phyloP scores from a whole-genome alignment of 1,140 invertebrate species.

The Lepidotrigona ventralis region DNA sequence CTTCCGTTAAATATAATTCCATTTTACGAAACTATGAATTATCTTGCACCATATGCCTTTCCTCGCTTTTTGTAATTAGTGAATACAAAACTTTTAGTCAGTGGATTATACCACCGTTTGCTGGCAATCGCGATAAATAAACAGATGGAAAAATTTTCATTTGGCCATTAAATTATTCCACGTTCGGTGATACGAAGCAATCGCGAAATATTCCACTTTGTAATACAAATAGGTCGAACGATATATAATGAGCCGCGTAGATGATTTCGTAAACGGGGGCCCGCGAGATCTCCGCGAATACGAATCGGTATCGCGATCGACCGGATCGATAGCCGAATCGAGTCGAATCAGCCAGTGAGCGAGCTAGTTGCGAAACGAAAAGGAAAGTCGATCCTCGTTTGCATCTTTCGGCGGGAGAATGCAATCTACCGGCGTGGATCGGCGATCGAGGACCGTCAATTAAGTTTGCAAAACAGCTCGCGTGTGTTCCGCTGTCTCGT shows the following conservation, averaged over 20 bases:
- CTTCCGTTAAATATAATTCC: too few relatives aligned
- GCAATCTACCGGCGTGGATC: conserved; percentile 21
- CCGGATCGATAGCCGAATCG: conserved; percentile 32
- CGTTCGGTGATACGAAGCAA: too few relatives aligned
- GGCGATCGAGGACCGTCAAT: background rate
- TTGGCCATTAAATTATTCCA: too few relatives aligned
- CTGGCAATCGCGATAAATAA: too few relatives aligned
- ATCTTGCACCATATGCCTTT: too few relatives aligned
- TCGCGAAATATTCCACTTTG: too few relatives aligned
- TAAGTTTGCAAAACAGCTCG: conserved; percentile 22
- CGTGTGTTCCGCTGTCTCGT: background rate
- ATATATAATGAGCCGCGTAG: conserved; percentile 65
- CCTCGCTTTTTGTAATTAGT: too few relatives aligned
- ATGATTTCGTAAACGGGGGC: conserved; percentile 62
- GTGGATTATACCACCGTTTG: too few relatives aligned
- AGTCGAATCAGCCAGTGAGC: background rate
- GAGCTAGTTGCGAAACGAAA: conserved; percentile 24
- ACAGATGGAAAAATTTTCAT: too few relatives aligned
- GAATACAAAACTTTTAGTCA: too few relatives aligned
- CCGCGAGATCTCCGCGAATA: conserved; percentile 32
- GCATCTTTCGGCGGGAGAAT: conserved; percentile 5
- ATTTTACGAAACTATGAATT: too few relatives aligned
- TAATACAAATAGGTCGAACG: too few relatives aligned
- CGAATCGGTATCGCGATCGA: conserved; percentile 41
- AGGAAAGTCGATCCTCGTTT: conserved; percentile 34